Evolutionary conservation across 1,140 invertebrate genomes (phyloP).

Genomic region (Scylla paramamosain): DNA sequence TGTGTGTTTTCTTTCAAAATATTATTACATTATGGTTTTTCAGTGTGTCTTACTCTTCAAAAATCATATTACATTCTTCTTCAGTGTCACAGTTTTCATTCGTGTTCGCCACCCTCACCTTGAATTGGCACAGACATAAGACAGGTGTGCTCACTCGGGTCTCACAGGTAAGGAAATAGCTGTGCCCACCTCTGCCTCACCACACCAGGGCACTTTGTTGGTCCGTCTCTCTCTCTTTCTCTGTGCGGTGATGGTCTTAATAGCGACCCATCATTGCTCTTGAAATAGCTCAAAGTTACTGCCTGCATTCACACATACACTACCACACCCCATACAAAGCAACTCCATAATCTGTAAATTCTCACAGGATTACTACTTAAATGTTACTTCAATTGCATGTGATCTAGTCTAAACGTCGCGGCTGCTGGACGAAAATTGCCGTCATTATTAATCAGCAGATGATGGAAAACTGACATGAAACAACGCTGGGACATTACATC

Average conservation of each 20-base stretch:
- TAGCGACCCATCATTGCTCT: not conserved
- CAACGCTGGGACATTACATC: not conserved
- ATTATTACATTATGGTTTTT: no score
- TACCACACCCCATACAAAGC: not conserved
- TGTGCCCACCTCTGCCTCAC: not conserved
- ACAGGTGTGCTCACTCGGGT: not conserved
- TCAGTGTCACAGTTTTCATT: constrained; percentile 2
- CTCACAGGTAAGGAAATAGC: not conserved
- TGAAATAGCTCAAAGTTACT: not conserved
- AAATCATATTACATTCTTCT: constrained; percentile 2
- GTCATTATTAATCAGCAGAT: not conserved
- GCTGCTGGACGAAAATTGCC: not conserved
- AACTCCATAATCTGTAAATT: not conserved
- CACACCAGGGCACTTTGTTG: not conserved
- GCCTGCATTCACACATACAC: not conserved
- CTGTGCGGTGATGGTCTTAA: not conserved
- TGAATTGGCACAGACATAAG: not conserved
- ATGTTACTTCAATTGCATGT: not conserved
- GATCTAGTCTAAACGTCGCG: not conserved
- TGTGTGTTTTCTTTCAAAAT: not conserved
- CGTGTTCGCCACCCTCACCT: not conserved
- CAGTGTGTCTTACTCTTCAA: not conserved
- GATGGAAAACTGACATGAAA: not conserved
- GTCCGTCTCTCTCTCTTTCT: not conserved
- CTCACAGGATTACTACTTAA: not conserved